These are phyloP conservation scores for Lycia hirtaria DNA, from an alignment of 2,888 invertebrate genomes.

Conservation along the genomic window DNA sequence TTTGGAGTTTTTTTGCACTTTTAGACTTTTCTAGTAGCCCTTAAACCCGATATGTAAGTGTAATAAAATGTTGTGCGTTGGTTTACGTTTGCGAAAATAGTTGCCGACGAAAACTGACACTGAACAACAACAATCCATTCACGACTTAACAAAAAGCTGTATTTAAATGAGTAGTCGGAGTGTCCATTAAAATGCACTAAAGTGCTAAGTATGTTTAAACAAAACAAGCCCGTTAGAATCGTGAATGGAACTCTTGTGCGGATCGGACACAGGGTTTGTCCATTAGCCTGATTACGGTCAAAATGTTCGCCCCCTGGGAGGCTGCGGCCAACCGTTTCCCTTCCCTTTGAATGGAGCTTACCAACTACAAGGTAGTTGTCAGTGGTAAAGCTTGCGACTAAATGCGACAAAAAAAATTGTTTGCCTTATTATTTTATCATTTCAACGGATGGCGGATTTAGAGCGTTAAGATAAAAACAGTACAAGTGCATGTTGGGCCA, in stretches of 20 bases:
- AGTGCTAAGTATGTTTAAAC: constrained; percentile 64
- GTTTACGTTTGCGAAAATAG: neutral
- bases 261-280: constrained; percentile 75
- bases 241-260: constrained; percentile 67
- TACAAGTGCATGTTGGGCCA: no score
- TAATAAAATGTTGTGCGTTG: neutral
- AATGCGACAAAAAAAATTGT: neutral
- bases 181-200: constrained; percentile 53
- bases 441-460: no score
- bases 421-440: no score
- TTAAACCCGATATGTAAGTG: no score
- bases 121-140: constrained; percentile 1
- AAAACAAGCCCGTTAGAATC: constrained; percentile 71
- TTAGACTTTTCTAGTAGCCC: no score
- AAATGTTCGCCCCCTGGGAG: constrained; percentile 69
- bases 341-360: constrained; percentile 52
- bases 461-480: no score
- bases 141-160: constrained; percentile 26
- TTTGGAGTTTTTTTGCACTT: no score
- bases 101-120: neutral
- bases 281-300: constrained; percentile 83
- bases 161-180: constrained; percentile 38
- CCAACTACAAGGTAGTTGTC: constrained; percentile 40
- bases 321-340: constrained; percentile 62
- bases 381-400: constrained; percentile 9